These are phyloP conservation scores for Drosophila obscura DNA, from an alignment of 1,140 invertebrate genomes.

Conservation along the genomic window DNA sequence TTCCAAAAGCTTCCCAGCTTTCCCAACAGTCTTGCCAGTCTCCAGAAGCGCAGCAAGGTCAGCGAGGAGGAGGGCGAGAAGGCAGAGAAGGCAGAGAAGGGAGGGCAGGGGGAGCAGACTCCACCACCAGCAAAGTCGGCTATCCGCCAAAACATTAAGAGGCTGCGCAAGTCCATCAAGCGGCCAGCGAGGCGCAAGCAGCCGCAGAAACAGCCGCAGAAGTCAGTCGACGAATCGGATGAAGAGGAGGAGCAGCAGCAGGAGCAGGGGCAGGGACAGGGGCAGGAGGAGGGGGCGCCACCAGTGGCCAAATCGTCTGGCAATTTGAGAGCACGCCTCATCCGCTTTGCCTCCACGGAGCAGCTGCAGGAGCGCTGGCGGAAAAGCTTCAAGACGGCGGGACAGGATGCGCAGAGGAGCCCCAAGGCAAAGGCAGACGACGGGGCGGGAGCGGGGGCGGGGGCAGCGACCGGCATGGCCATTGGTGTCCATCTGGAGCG, in stretches of 20 bases:
- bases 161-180: constrained; percentile 68
- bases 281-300: background rate
- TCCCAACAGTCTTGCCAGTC: constrained; percentile 22
- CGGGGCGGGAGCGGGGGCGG: constrained; percentile 9
- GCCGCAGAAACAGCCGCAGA: background rate
- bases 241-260: constrained; percentile 3
- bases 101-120: background rate
- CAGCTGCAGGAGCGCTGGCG: constrained; percentile 65
- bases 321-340: constrained; percentile 43
- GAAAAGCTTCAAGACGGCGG: constrained; percentile 54
- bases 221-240: constrained; percentile 18
- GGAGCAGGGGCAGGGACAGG: background rate
- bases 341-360: constrained; percentile 54
- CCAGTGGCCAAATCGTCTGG: background rate
- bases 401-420: background rate
- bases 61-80: constrained; percentile 1
- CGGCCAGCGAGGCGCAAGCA: constrained; percentile 32
- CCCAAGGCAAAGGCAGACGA: background rate
- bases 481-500: constrained; percentile 51
- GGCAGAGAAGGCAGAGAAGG: background rate
- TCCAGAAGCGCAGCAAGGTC: constrained; percentile 2
- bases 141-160: constrained; percentile 60
- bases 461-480: constrained; percentile 5
- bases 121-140: constrained; percentile 2
- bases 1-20: constrained; percentile 31